Conservation (phyloP, 2,888 invertebrate genomes). For the Parapristionchus giblindavisi region DNA sequence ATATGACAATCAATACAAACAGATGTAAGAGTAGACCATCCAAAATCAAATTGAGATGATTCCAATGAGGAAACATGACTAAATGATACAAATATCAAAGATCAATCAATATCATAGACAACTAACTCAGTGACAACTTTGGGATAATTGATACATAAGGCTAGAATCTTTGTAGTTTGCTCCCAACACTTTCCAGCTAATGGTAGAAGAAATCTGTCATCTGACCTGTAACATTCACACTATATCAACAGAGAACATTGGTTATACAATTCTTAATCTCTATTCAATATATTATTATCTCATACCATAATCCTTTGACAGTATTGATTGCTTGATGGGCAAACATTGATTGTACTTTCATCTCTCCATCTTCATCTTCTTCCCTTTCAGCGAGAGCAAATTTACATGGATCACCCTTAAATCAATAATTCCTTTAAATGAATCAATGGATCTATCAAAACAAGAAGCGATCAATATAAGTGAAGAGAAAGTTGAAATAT, state of each 20-base stretch:
- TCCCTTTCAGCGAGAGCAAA: slow-evolving; percentile 21
- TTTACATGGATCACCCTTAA: slow-evolving; percentile 33
- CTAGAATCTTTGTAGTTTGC: slow-evolving; percentile 83
- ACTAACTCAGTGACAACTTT: slow-evolving; percentile 44
- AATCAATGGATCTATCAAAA: neutral
- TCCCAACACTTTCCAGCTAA: slow-evolving; percentile 84
- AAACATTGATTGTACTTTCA: slow-evolving; percentile 2
- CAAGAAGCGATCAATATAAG: neutral
- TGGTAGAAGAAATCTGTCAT: slow-evolving; percentile 82
- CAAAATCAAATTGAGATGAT: too few species aligned
- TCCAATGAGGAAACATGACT: neutral
- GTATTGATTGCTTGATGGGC: slow-evolving; percentile 2
- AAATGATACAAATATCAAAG: neutral
- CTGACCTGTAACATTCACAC: slow-evolving; percentile 76
- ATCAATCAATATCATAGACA: too few species aligned
- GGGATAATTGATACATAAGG: slow-evolving; percentile 76
- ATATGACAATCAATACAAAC: slow-evolving; percentile 40
- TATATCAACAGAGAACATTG: neutral
- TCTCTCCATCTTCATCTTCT: slow-evolving; percentile 27
- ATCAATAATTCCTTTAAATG: neutral
- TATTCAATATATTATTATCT: too few species aligned
- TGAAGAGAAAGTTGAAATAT: too few species aligned
- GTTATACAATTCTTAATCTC: neutral
- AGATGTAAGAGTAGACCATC: slow-evolving; percentile 31
- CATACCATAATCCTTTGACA: slow-evolving; percentile 22